Evolutionary conservation across 2,113 vertebrate species (phyloP).

Genomic region (Ailuropoda melanoleuca): DNA sequence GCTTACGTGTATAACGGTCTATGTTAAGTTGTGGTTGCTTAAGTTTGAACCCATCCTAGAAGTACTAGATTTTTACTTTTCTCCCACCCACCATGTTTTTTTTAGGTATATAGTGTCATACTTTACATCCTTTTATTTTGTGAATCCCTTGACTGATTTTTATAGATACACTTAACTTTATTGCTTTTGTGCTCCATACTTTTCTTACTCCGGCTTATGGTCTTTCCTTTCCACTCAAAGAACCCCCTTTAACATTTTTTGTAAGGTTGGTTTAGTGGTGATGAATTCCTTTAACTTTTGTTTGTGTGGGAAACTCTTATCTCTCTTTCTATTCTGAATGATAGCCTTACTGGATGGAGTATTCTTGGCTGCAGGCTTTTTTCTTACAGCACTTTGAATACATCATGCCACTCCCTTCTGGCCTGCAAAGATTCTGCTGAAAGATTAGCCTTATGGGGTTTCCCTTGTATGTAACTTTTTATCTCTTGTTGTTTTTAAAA

Average conservation of each 20-base stretch:
- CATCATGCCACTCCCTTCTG: background rate
- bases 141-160: background rate
- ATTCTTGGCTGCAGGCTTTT: background rate
- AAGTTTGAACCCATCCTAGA: background rate
- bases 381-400: background rate
- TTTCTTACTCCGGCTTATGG: background rate
- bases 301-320: background rate
- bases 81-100: background rate
- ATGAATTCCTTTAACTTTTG: background rate
- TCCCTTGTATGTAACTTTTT: background rate
- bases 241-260: background rate
- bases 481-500: background rate
- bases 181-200: background rate
- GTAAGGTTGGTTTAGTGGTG: background rate
- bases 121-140: background rate
- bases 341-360: background rate
- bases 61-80: background rate
- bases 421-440: background rate
- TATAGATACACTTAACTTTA: background rate
- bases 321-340: background rate
- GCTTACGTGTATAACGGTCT: background rate
- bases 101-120: background rate
- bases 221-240: background rate
- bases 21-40: background rate
- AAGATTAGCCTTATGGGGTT: background rate